A percentile compares a stretch with the other conserved stretches of the same genome.
Conservation (phyloP, 2,113 vertebrate genomes). For the Crotalus tigris region DNA sequence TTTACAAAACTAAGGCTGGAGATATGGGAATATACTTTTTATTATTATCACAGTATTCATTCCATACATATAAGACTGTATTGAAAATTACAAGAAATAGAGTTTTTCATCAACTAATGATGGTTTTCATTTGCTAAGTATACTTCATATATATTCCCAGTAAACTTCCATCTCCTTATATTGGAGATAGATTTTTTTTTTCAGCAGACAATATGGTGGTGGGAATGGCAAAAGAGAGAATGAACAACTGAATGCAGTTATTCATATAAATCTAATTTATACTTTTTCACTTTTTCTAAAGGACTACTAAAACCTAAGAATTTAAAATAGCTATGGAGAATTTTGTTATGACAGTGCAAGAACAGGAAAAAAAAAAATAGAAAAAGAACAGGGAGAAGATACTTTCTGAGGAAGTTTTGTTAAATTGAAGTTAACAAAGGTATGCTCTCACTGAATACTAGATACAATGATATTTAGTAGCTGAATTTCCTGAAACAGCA, state of each 20-base stretch:
- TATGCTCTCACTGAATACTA: neutral
- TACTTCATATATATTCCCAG: constrained; percentile 27
- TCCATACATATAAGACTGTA: constrained; percentile 24
- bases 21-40: constrained; percentile 18
- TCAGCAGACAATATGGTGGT: constrained; percentile 27
- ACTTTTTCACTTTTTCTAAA: neutral
- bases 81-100: constrained; percentile 41
- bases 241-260: neutral
- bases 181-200: constrained; percentile 44
- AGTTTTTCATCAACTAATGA: constrained; percentile 45
- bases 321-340: neutral
- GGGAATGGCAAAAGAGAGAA: neutral
- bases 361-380: constrained; percentile 3
- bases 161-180: constrained; percentile 49
- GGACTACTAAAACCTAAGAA: neutral
- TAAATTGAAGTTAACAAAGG: neutral
- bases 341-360: neutral
- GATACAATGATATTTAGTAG: neutral
- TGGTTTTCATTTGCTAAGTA: constrained; percentile 29
- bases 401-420: neutral
- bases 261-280: neutral
- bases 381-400: neutral
- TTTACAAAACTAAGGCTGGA: constrained; percentile 14
- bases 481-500: neutral
- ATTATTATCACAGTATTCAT: constrained; percentile 9